phyloP scores from a whole-genome alignment of 2,888 invertebrate genomes.

The Cylloceria caligata region DNA sequence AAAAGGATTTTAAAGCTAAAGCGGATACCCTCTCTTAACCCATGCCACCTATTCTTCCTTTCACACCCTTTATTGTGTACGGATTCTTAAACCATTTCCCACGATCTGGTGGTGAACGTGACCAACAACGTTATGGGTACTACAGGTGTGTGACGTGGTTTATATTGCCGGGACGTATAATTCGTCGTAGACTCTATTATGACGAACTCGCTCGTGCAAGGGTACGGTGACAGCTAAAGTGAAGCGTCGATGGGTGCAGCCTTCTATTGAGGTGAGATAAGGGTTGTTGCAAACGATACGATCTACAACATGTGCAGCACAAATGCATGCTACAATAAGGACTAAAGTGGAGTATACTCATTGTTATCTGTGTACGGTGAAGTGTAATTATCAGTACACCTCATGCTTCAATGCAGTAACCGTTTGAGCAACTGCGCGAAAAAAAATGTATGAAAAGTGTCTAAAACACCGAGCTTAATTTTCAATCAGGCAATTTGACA shows the following conservation, averaged over 20 bases:
- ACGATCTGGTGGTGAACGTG: constrained; percentile 74
- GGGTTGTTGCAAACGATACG: constrained; percentile 18
- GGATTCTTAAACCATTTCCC: constrained; percentile 65
- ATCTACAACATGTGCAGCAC: constrained; percentile 17
- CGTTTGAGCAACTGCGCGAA: too few relatives aligned
- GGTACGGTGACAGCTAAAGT: not conserved
- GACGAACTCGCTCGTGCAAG: constrained; percentile 46
- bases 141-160: constrained; percentile 67
- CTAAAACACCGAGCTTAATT: too few relatives aligned
- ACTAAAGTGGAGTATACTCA: not conserved
- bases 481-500: too few relatives aligned
- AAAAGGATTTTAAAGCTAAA: too few relatives aligned
- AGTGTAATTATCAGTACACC: too few relatives aligned
- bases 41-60: too few relatives aligned
- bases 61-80: not conserved
- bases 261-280: constrained; percentile 8
- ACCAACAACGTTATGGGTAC: constrained; percentile 51
- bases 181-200: constrained; percentile 64
- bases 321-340: not conserved
- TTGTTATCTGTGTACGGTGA: too few relatives aligned
- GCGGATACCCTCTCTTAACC: too few relatives aligned
- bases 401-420: too few relatives aligned
- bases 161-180: constrained; percentile 67
- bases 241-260: not conserved
- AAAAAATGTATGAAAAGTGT: too few relatives aligned